Evolutionary conservation across 2,113 vertebrate genomes (phyloP), one percentile per base, ranked within the genome.

Genomic region (Merops nubicus): DNA sequence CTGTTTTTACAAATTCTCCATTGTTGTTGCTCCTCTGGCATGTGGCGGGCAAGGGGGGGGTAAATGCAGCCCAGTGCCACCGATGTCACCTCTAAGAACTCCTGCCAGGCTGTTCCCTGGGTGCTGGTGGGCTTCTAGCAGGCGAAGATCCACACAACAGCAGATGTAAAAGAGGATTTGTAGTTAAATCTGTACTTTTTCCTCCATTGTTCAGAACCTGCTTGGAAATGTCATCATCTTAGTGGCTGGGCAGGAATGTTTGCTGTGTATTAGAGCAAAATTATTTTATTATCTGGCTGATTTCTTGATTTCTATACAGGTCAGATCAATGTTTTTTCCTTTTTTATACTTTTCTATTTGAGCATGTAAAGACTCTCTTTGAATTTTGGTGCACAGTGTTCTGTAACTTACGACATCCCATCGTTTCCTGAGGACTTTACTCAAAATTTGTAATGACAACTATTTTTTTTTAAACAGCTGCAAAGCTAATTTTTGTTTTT

Each of bases 261-360:
- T 73, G 70, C 57, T 38, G 57, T 76, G 74, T 74, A 23, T 72
- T 23, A 48, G 38, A 84, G 83, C 34, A 91, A 62, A 91, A 50
- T 29, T 11, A 38, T 62, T 62, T 73, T 75, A 54, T 70, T 77
- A 29, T n/a, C 3, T 28, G 70, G 48, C 40, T 73, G 60, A 17
- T 80, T 69, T 88, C 4, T 76, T 26, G 13, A 53, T 89, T 33
- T 73, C 19, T 68, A 0, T n/a, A 51, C 51, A 70, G 19, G 40
- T 80, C 86, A 76, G 42, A 72, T 42, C 94, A 79, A 67, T 73
- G 29, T 65, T 38, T 78, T 64, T 18, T 25, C 42, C 67, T 59
- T 21, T 3, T n/a, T 77, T 68, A 13, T 23, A n/a, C n/a, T 51
- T 75, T 70, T 20, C 5, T 40, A n/a, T 67, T 80, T 6, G 6